Evolutionary conservation across 2,888 invertebrate species (phyloP).

Genomic region (Dichetophora obliterata): DNA sequence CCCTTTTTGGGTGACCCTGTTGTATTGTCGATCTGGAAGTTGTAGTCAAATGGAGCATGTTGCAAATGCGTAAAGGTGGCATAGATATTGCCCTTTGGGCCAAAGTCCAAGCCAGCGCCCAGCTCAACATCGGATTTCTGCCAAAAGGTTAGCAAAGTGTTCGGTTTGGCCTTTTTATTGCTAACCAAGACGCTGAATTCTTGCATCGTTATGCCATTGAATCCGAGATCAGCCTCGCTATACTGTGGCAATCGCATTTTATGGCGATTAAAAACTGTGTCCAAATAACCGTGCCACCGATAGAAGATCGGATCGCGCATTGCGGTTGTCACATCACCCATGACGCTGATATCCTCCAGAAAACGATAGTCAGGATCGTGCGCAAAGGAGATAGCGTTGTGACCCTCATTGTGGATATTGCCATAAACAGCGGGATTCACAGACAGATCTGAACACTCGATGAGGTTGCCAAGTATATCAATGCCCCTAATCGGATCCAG

Average conservation of each 20-base stretch:
- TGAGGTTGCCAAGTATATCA: constrained; percentile 82
- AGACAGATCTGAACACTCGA: constrained; percentile 80
- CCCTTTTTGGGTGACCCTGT: constrained; percentile 70
- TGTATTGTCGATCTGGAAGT: constrained; percentile 74
- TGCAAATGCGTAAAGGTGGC: constrained; percentile 84
- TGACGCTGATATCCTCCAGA: constrained; percentile 82
- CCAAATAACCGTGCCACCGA: constrained; percentile 85
- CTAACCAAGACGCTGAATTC: constrained; percentile 46
- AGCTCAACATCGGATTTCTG: constrained; percentile 84
- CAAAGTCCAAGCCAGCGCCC: constrained; percentile 85
- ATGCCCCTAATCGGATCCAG: constrained; percentile 75
- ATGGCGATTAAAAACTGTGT: constrained; percentile 80
- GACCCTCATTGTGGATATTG: constrained; percentile 86
- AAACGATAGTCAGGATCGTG: constrained; percentile 82
- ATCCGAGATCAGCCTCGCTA: constrained; percentile 62
- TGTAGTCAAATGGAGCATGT: constrained; percentile 79
- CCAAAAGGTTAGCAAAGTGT: constrained; percentile 76
- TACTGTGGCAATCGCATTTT: constrained; percentile 76
- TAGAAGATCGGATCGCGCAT: constrained; percentile 91
- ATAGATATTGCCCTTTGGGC: constrained; percentile 78
- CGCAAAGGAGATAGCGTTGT: constrained; percentile 79
- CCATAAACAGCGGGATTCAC: constrained; percentile 80
- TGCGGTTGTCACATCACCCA: constrained; percentile 86
- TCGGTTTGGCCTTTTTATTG: constrained; percentile 38
- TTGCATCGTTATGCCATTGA: constrained; percentile 51